Percentiles rank a stretch among this genome's conserved stretches.
These are phyloP conservation scores for Pterocles burchelli DNA, from an alignment of 2,113 vertebrate species.

Conservation along the genomic window DNA sequence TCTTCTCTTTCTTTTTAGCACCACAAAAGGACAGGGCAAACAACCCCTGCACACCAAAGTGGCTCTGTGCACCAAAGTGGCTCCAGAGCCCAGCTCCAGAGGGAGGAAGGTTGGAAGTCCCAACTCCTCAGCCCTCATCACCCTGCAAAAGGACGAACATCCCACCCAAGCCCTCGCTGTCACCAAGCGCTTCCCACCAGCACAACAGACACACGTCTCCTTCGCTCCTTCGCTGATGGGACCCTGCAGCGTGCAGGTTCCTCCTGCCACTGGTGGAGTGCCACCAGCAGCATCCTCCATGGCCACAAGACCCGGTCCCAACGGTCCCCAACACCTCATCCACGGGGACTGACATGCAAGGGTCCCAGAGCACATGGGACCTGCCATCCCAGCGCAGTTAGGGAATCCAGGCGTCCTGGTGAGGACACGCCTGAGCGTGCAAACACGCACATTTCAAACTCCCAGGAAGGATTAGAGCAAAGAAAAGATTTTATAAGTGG, in stretches of 20 bases:
- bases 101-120: not conserved
- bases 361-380: not conserved
- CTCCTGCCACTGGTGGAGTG: accelerated
- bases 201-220: not conserved
- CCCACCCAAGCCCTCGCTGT: not conserved
- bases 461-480: not conserved
- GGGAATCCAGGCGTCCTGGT: not conserved
- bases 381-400: not conserved
- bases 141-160: not conserved
- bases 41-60: not conserved
- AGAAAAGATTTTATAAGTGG: not conserved
- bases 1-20: not conserved
- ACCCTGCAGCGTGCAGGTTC: not conserved
- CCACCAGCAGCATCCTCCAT: not conserved
- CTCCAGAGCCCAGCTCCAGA: not conserved
- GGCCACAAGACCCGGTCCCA: not conserved
- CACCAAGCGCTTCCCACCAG: not conserved
- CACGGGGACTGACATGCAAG: not conserved
- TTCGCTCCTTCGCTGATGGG: not conserved
- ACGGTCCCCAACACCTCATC: not conserved
- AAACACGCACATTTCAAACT: not conserved
- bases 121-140: not conserved
- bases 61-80: not conserved
- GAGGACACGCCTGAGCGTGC: not conserved
- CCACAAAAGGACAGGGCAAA: not conserved